Percentiles rank a stretch among this genome's conserved stretches.
phyloP scores from a whole-genome alignment of 1,140 invertebrate species.

The Drosophila rufa region DNA sequence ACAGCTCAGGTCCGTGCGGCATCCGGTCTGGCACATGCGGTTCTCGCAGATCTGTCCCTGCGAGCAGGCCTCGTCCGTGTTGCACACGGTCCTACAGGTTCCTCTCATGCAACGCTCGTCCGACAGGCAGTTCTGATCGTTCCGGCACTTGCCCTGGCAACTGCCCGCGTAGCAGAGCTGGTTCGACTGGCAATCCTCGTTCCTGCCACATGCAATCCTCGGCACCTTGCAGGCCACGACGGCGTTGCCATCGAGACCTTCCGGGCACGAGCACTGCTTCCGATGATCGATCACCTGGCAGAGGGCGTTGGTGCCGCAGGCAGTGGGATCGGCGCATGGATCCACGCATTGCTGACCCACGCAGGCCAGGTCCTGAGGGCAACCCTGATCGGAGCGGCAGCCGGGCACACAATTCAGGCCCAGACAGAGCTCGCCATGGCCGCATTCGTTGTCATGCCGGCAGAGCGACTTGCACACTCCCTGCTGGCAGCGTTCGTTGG shows the following conservation, averaged over 20 bases:
- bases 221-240: slow-evolving; percentile 90
- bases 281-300: slow-evolving; percentile 90
- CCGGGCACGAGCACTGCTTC: slow-evolving; percentile 90
- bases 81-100: slow-evolving; percentile 93
- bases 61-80: slow-evolving; percentile 92
- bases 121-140: slow-evolving; percentile 92
- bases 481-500: slow-evolving; percentile 91
- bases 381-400: slow-evolving; percentile 93
- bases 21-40: slow-evolving; percentile 93
- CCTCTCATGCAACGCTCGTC: slow-evolving; percentile 94
- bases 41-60: slow-evolving; percentile 94
- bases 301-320: slow-evolving; percentile 93
- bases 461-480: slow-evolving; percentile 91
- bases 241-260: slow-evolving; percentile 91
- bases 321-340: slow-evolving; percentile 90
- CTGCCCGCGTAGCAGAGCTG: slow-evolving; percentile 90
- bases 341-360: slow-evolving; percentile 91
- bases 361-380: slow-evolving; percentile 89
- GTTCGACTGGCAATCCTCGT: slow-evolving; percentile 89
- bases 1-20: slow-evolving; percentile 93
- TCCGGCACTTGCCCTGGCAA: slow-evolving; percentile 91
- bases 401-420: slow-evolving; percentile 91
- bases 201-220: slow-evolving; percentile 87
- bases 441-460: slow-evolving; percentile 91
- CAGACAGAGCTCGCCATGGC: slow-evolving; percentile 93